Conservation (phyloP, 2,888 invertebrate genomes). For the Matsumyia berberina region DNA sequence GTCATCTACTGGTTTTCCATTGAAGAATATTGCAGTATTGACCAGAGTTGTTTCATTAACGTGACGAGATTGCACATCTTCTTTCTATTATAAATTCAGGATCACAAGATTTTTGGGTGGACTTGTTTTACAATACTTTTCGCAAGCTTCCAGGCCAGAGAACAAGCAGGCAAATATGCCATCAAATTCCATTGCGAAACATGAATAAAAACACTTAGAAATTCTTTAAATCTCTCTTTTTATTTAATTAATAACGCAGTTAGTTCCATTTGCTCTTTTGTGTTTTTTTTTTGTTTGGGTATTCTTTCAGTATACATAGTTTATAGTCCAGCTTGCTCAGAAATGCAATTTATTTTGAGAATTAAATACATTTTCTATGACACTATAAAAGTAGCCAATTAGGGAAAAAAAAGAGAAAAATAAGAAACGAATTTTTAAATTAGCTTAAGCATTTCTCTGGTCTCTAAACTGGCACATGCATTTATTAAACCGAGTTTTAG, state of each 20-base stretch:
- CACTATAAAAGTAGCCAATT: slow-evolving; percentile 16
- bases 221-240: background rate
- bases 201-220: background rate
- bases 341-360: slow-evolving; percentile 6
- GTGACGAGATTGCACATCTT: too few relatives aligned
- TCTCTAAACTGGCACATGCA: slow-evolving; percentile 12
- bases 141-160: too few relatives aligned
- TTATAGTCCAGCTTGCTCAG: slow-evolving; percentile 19
- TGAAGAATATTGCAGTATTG: too few relatives aligned
- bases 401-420: slow-evolving; percentile 5
- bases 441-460: background rate
- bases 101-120: too few relatives aligned
- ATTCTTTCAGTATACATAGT: slow-evolving; percentile 10
- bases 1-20: too few relatives aligned
- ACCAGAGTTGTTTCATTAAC: too few relatives aligned
- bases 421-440: slow-evolving; percentile 7
- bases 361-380: slow-evolving; percentile 20
- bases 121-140: too few relatives aligned
- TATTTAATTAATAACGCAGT: slow-evolving; percentile 18
- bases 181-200: too few relatives aligned
- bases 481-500: background rate
- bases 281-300: slow-evolving; percentile 2
- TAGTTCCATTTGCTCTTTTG: slow-evolving; percentile 12
- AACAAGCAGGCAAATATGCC: too few relatives aligned
- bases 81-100: too few relatives aligned